phyloP scores from a whole-genome alignment of 2,113 vertebrate genomes.

The Isichthys henryi region DNA sequence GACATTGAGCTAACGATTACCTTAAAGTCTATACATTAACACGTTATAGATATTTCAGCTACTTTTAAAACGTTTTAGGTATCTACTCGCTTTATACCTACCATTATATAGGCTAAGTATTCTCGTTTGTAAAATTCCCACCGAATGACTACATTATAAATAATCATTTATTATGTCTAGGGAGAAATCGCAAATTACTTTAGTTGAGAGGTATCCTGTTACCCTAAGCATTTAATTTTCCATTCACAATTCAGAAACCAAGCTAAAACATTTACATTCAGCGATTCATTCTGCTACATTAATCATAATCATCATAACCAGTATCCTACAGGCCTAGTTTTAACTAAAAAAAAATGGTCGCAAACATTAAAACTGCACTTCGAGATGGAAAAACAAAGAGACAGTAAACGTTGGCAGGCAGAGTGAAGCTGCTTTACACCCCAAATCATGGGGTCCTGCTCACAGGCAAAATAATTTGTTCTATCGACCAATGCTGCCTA shows the following conservation, averaged over 20 bases:
- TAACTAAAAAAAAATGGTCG: not conserved
- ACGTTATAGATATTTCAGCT: not conserved
- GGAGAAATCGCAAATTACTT: not conserved
- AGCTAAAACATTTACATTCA: not conserved
- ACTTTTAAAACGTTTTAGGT: not conserved
- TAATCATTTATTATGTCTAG: not conserved
- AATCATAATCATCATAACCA: not conserved
- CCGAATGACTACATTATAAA: not conserved
- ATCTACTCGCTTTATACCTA: not conserved
- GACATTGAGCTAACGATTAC: not conserved
- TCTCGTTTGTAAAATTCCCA: not conserved
- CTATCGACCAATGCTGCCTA: too few relatives aligned
- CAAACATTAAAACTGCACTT: not conserved
- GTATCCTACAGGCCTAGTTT: not conserved
- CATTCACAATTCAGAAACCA: not conserved
- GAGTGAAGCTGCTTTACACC: not conserved
- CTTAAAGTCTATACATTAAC: not conserved
- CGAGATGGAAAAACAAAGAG: not conserved
- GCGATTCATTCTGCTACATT: not conserved
- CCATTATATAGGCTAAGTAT: not conserved
- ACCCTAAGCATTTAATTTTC: not conserved
- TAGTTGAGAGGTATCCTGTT: not conserved
- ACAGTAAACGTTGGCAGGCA: not conserved
- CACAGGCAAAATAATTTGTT: too few relatives aligned
- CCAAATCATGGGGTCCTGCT: too few relatives aligned